Percentiles rank a stretch among this genome's conserved stretches.
Conservation (phyloP, 2,888 invertebrate genomes). For the Byasa hedistus region DNA sequence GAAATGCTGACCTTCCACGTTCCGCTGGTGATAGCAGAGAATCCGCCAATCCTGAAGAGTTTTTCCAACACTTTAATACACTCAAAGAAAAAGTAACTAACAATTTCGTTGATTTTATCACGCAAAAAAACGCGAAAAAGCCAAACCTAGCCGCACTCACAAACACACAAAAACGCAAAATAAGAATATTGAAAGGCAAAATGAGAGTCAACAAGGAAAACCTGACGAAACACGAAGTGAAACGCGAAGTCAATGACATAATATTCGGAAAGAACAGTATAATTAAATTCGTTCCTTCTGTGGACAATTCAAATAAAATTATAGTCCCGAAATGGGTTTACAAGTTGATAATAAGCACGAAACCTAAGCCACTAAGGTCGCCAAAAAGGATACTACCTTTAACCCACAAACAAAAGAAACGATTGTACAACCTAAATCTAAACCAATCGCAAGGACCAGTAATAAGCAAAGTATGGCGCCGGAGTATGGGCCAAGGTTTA, state of each 20-base stretch:
- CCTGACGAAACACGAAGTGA: constrained; percentile 3
- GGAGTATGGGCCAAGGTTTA: constrained; percentile 34
- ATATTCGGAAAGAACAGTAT: constrained; percentile 16
- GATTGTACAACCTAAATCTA: constrained; percentile 3
- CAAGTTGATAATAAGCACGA: neutral
- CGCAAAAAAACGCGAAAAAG: constrained; percentile 1
- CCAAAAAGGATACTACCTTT: constrained; percentile 12
- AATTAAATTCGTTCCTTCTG: constrained; percentile 10
- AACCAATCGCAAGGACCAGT: constrained; percentile 11
- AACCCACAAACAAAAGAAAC: constrained; percentile 1
- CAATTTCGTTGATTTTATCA: constrained; percentile 5
- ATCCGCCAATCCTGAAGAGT: constrained; percentile 13
- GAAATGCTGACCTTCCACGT: neutral
- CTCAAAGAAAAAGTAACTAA: constrained; percentile 20
- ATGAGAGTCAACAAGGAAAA: constrained; percentile 12
- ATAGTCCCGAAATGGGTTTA: constrained; percentile 23
- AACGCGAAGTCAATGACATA: constrained; percentile 10
- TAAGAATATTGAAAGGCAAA: constrained; percentile 21
- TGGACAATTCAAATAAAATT: constrained; percentile 3
- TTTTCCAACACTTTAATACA: constrained; percentile 2
- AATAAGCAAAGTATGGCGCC: constrained; percentile 38
- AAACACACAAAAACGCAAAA: constrained; percentile 6
- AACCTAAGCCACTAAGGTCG: neutral
- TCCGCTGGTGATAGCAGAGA: neutral
- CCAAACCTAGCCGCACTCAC: constrained; percentile 9